Evolutionary conservation across 2,888 invertebrate species (phyloP), one percentile per base, ranked within the genome.

Genomic region (Mesorhabditis belari): DNA sequence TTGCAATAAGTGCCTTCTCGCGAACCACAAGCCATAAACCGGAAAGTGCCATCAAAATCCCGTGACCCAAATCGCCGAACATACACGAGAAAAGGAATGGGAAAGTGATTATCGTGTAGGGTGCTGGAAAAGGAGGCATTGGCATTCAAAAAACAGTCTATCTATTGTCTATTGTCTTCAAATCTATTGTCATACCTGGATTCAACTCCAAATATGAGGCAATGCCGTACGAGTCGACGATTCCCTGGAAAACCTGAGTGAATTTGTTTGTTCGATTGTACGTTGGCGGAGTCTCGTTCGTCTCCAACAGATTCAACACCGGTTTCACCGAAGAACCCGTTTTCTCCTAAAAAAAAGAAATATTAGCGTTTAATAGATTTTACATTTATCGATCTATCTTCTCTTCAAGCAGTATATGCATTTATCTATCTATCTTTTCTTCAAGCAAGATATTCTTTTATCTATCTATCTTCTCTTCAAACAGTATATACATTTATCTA

Each of bases 31-130:
- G 91, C 57, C 95, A 85, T 0, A 89, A 55, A 59, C 95, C 95
- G 83, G 65, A 63, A 55, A 68, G 55, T n/a, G 67, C 57, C 92
- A 98, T 91, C 57, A 98, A 85, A 1, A 89, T 54, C 60, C 95
- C 95, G 83, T 96, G 96, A 0, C 96, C 96, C 58, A 89, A 64
- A 65, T 96, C 96, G 21, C 96, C 94, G 85, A 96, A 96, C 95
- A 96, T 96, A 74, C 94, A 90, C 72, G 92, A 91, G 84, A 96
- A 96, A 79, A 96, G 85, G 85, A 96, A 96, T 62, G 95, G 95
- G 83, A 96, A 96, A 4, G 95, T 93, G 63, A 96, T 92, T 72
- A 95, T 92, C 0, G 94, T 93, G 83, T 92, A 98, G 0, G 93
- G 92, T 0, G 95, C 91, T 86, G 86, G 3, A 81, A 44, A 26